phyloP scores from a whole-genome alignment of 1,140 invertebrate species.

The Parasteatoda tepidariorum region DNA sequence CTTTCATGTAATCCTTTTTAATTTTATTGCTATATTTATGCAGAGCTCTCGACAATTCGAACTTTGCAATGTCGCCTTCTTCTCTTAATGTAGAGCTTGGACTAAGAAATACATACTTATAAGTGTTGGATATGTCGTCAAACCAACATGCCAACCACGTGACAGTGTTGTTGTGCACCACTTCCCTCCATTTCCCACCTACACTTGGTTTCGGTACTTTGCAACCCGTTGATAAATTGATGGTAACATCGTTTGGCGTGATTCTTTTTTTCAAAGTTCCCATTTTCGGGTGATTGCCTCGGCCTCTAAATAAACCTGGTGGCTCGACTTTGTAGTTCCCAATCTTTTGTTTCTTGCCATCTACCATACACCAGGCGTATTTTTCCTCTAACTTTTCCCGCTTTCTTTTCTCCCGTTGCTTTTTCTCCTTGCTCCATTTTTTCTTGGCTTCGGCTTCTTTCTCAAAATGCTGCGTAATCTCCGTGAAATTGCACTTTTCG shows the following conservation, averaged over 20 bases:
- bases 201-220: constrained; percentile 85
- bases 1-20: constrained; percentile 85
- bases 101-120: constrained; percentile 99
- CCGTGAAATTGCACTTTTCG: constrained; percentile 92
- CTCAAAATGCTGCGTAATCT: constrained; percentile 88
- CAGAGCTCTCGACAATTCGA: constrained; percentile 94
- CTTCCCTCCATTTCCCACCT: constrained; percentile 95
- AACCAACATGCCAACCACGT: constrained; percentile 99
- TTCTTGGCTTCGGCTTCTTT: constrained; percentile 82
- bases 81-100: constrained; percentile 99
- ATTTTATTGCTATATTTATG: constrained; percentile 80
- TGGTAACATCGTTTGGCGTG: constrained; percentile 93
- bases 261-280: constrained; percentile 95
- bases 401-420: constrained; percentile 87
- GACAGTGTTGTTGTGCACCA: constrained; percentile 91
- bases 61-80: constrained; percentile 97
- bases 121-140: constrained; percentile 94
- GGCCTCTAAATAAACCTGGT: constrained; percentile 92
- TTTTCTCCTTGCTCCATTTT: constrained; percentile 88
- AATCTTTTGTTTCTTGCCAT: constrained; percentile 98
- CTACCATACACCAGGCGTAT: constrained; percentile 95
- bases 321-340: constrained; percentile 99
- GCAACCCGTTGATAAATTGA: constrained; percentile 96
- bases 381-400: constrained; percentile 77
- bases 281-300: constrained; percentile 99